Evolutionary conservation across 2,888 invertebrate species (phyloP).

Genomic region (Himalopsyche tibetana): DNA sequence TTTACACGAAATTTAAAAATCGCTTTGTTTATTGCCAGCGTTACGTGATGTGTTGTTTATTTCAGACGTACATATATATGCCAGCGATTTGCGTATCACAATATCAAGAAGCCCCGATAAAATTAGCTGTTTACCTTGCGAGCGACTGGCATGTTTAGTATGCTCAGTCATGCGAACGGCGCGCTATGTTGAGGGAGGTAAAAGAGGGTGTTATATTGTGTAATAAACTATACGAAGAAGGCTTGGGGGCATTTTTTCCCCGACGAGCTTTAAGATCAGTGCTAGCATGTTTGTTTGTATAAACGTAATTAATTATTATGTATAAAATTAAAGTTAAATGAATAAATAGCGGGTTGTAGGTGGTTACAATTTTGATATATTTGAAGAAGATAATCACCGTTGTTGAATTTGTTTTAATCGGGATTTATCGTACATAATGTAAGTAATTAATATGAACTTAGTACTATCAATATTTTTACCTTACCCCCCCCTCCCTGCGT

Average conservation of each 20-base stretch:
- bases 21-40: not conserved
- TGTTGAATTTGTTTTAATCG: too few species aligned
- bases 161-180: not conserved
- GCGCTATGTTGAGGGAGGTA: not conserved
- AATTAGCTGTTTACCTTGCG: conserved; percentile 55
- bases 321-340: too few species aligned
- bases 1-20: not conserved
- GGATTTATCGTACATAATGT: too few species aligned
- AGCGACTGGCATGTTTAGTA: conserved; percentile 11
- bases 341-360: too few species aligned
- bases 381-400: too few species aligned
- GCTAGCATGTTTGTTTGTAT: not conserved
- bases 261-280: not conserved
- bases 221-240: not conserved
- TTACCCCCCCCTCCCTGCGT: too few species aligned
- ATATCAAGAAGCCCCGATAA: conserved; percentile 51
- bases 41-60: not conserved
- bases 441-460: too few species aligned
- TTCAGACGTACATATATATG: not conserved
- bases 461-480: too few species aligned
- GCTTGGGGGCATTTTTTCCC: not conserved
- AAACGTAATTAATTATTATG: not conserved
- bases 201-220: not conserved
- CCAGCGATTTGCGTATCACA: conserved; percentile 50
- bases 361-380: too few species aligned